Base-by-base conservation (phyloP, 2,797 vertebrate species). In the Cygnus olor region DNA sequence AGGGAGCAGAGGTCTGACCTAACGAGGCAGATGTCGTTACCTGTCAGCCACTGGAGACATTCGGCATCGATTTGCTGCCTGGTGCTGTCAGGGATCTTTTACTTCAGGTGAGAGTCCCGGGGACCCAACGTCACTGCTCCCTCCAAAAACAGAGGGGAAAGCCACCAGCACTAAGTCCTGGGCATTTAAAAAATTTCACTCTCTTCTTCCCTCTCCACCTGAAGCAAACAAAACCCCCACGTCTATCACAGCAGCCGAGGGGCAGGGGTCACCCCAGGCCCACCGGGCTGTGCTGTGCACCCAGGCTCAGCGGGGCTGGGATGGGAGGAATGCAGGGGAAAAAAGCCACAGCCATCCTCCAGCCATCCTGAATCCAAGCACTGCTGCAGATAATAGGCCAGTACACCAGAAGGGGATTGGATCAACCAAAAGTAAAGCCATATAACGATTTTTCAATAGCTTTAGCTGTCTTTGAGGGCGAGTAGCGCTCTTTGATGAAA, bases 401-500 rank as follows among this genome's bases (percentile, higher is more conserved):
- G 10, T 15, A 14, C 10, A 81, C 45, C 38, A 92, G 65, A 89
- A 80, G 24, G 19, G 24, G 63, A 92, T 32, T 13, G 14, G 89
- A 86, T 70, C 80, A 95, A 70, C 84, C 19, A 44, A 73, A 89
- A 95, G 73, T 81, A 93, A 96, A 88, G 44, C 87, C 82, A 64
- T 42, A 5, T 49, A 72, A 79, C 70, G 74, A 74, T 51, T 85
- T 93, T 89, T 90, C 91, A 92, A 93, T 88, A 77, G 70, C 76
- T 92, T 90, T 81, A 83, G 72, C 89, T 64, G 68, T 73, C 88
- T 92, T 93, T 69, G 92, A 94, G 95, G 94, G 87, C 77, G 88
- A 94, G 77, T 5, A 76, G 19, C 82, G 68, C 83, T 96, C 93
- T 76, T 92, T 91, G 94, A 89, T 87, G 87, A 93, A 84, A 97